These are phyloP conservation scores for Parnassius apollo DNA, from an alignment of 2,888 invertebrate genomes.

Conservation along the genomic window DNA sequence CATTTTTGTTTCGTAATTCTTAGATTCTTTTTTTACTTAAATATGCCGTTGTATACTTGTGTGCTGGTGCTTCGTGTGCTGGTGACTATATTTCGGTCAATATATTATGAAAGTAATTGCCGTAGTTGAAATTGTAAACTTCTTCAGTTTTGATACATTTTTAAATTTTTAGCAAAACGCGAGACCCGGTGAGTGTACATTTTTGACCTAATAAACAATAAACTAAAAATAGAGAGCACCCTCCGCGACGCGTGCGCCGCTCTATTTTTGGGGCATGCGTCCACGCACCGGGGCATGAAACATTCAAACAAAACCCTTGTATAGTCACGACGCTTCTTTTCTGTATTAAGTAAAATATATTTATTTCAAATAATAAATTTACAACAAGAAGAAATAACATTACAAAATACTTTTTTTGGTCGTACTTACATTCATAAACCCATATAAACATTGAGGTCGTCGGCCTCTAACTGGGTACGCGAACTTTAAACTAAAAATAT, in stretches of 20 bases:
- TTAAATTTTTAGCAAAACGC: not conserved
- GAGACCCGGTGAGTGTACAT: constrained; percentile 31
- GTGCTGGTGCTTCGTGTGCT: no score
- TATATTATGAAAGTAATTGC: no score
- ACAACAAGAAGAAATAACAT: not conserved
- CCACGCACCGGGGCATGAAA: constrained; percentile 49
- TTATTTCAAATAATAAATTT: constrained; percentile 5
- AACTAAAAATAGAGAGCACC: constrained; percentile 63
- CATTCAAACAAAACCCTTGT: constrained; percentile 46
- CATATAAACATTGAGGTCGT: constrained; percentile 31
- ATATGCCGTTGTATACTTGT: no score
- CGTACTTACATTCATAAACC: constrained; percentile 21
- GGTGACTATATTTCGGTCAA: no score
- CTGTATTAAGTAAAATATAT: constrained; percentile 1
- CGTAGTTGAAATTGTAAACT: no score
- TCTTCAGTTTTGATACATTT: no score
- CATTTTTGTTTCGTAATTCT: no score
- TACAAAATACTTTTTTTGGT: not conserved
- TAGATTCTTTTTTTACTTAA: no score
- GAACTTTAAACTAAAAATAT: constrained; percentile 68
- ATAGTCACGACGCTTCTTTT: constrained; percentile 29
- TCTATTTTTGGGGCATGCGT: constrained; percentile 59
- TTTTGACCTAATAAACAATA: constrained; percentile 40
- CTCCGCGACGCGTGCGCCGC: constrained; percentile 54
- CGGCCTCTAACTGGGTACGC: constrained; percentile 40